phyloP scores from a whole-genome alignment of 2,797 vertebrate genomes.

The Spinus olivaceus region DNA sequence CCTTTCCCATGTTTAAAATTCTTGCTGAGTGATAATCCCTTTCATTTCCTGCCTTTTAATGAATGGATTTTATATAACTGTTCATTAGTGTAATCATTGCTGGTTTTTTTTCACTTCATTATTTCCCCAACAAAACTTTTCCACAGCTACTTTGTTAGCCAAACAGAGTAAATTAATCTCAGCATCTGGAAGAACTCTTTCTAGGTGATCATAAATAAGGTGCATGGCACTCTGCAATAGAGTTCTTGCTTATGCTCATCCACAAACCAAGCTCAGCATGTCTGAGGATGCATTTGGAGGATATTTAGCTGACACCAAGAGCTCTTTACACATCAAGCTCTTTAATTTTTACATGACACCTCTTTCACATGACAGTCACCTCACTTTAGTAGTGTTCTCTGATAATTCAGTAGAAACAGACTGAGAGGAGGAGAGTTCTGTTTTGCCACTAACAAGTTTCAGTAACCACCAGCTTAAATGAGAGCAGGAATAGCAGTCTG shows the following conservation, averaged over 20 bases:
- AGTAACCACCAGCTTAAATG: neutral
- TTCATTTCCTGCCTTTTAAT: slow-evolving; percentile 56
- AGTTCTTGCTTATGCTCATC: neutral
- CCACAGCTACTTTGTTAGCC: neutral
- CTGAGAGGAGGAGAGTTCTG: neutral
- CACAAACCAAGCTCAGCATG: neutral
- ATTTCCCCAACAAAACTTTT: slow-evolving; percentile 11
- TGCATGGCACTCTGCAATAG: rapidly evolving
- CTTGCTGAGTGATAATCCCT: slow-evolving; percentile 37
- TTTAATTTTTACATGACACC: neutral
- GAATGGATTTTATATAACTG: slow-evolving; percentile 48
- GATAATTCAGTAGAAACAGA: rapidly evolving
- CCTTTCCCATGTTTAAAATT: neutral
- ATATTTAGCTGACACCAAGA: neutral
- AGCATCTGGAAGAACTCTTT: neutral
- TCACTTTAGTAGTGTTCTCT: neutral
- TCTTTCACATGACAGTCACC: neutral
- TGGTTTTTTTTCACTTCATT: slow-evolving; percentile 29
- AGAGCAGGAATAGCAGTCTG: neutral
- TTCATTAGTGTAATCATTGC: slow-evolving; percentile 38
- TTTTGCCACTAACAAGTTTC: neutral
- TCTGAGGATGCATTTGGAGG: neutral
- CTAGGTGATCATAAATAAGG: neutral
- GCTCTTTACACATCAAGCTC: neutral
- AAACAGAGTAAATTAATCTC: neutral